Base-by-base conservation (phyloP, 2,797 vertebrate genomes). In the Neosilurus hyrtlii region DNA sequence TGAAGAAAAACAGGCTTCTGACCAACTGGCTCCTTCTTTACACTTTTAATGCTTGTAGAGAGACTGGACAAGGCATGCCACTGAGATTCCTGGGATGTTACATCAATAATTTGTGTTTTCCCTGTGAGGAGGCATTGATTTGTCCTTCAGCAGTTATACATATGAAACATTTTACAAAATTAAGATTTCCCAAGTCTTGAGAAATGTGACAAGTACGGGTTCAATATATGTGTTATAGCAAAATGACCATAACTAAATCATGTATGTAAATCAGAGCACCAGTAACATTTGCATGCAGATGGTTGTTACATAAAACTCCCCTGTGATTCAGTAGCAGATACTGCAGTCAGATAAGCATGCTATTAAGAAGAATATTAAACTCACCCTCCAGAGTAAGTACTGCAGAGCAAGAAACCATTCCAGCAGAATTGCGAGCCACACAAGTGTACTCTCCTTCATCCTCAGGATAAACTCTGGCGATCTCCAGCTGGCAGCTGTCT, bases 401-500 rank as follows among this genome's bases (percentile, higher is more conserved):
- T 84, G 96, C 98, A 49, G 96, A 96, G 91, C 96, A 99, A 86
- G 96, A 97, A 20, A 94, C 96, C 78, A 95, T 95, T 81, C 98
- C 98, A 3, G 95, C 91, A 24, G 90, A 88, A 91, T 99, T 99
- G 30, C 92, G 96, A 74, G 96, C 98, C 77, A 95, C 93, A 85
- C 96, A 99, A 62, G 93, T 96, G 79, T 98, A 99, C 79, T 93
- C 90, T 63, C 97, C 98, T 92, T 96, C 96, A 76, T 99, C 98
- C 87, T 99, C 98, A 0, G 95, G 90, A 87, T 96, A 99, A 80
- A 96, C 97, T 89, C 96, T 95, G 85, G 95, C 94, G 88, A 99
- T 95, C 93, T 99, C 98, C 86, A 99, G 91, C 87, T 97, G 97
- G 86, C 96, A 99, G 90, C 94, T 96, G 90, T 99, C 97, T 86